Evolutionary conservation across 2,113 vertebrate species (phyloP).

Genomic region (Cavia aperea): DNA sequence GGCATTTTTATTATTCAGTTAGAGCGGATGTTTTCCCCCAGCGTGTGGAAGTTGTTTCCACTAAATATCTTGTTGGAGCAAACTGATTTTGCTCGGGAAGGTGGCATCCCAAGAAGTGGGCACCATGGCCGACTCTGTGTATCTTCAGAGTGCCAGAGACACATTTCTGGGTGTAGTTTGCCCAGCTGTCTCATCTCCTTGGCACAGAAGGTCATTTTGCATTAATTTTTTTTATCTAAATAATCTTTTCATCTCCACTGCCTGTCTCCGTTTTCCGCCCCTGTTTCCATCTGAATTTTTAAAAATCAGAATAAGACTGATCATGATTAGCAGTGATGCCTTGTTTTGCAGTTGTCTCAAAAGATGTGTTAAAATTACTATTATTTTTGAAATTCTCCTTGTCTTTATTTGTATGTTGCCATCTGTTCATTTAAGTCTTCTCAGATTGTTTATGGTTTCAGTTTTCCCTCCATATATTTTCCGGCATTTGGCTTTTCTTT

Average conservation of each 20-base stretch:
- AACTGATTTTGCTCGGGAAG: not conserved
- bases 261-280: not conserved
- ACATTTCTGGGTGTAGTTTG: not conserved
- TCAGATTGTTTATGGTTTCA: conserved; percentile 45
- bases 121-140: no score
- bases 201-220: not conserved
- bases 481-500: conserved; percentile 47
- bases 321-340: not conserved
- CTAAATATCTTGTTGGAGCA: not conserved
- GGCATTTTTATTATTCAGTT: conserved; percentile 13
- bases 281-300: not conserved
- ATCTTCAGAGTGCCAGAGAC: not conserved
- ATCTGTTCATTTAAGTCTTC: conserved; percentile 60
- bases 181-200: not conserved
- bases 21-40: not conserved
- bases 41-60: not conserved
- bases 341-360: not conserved
- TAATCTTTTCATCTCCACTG: not conserved
- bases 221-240: not conserved
- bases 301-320: not conserved
- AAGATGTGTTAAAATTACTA: not conserved
- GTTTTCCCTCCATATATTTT: conserved; percentile 48
- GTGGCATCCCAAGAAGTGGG: not conserved
- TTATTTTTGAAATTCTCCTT: conserved; percentile 40
- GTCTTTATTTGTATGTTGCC: conserved; percentile 54